Evolutionary conservation across 2,888 invertebrate genomes (phyloP).

Genomic region (Tiliacea citrago): DNA sequence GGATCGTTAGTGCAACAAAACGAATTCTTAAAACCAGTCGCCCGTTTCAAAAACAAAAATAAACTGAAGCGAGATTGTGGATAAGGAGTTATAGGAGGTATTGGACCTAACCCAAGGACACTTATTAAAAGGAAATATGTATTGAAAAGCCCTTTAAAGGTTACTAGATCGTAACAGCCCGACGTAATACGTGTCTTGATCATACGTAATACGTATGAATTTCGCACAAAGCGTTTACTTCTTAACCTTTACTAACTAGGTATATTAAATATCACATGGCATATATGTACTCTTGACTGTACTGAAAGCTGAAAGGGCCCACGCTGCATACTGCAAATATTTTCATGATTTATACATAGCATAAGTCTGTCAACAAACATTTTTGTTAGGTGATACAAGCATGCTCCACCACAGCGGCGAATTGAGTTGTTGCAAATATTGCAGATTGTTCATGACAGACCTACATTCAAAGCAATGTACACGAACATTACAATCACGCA

Average conservation of each 20-base stretch:
- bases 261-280: no score
- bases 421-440: no score
- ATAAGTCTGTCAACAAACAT: no score
- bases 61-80: background rate
- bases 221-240: background rate
- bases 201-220: background rate
- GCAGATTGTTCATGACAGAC: no score
- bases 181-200: background rate
- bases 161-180: background rate
- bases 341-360: no score
- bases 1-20: slow-evolving; percentile 16
- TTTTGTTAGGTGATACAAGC: no score
- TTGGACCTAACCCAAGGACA: background rate
- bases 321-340: no score
- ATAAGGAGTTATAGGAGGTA: background rate
- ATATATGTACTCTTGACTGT: no score
- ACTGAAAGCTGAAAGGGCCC: no score
- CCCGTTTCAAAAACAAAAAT: background rate
- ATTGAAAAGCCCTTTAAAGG: slow-evolving; percentile 8
- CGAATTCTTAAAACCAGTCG: slow-evolving; percentile 5
- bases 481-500: no score
- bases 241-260: background rate
- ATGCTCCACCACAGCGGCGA: no score
- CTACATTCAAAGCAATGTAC: no score
- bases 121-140: background rate